Percentiles rank a stretch among this genome's conserved stretches.
Conservation (phyloP, 1,140 invertebrate species). For the Samia ricini region DNA sequence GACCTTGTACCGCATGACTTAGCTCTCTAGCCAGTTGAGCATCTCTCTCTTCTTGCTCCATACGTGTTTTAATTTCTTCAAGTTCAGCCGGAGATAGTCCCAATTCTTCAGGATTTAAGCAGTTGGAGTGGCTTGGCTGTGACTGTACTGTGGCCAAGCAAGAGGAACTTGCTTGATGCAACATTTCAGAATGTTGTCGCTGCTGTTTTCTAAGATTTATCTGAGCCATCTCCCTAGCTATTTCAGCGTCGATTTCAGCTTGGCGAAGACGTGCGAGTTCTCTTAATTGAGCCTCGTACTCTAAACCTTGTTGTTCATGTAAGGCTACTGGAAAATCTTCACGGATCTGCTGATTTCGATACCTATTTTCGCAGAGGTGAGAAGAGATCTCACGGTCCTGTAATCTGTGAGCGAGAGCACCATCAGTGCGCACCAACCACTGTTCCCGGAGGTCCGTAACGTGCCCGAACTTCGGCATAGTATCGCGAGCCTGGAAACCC, state of each 20-base stretch:
- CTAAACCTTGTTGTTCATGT: constrained; percentile 84
- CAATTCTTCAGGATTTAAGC: constrained; percentile 70
- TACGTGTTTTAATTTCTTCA: constrained; percentile 76
- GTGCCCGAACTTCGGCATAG: constrained; percentile 71
- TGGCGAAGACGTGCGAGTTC: constrained; percentile 55
- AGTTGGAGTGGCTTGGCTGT: constrained; percentile 25
- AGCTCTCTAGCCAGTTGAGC: constrained; percentile 79
- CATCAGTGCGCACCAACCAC: constrained; percentile 95
- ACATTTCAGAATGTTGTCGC: constrained; percentile 38
- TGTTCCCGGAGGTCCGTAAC: constrained; percentile 76
- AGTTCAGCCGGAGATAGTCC: constrained; percentile 79
- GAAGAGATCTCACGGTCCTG: constrained; percentile 94
- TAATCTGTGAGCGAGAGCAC: constrained; percentile 91
- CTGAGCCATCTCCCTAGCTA: constrained; percentile 66
- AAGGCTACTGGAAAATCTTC: constrained; percentile 92
- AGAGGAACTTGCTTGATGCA: constrained; percentile 51
- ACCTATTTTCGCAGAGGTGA: constrained; percentile 90
- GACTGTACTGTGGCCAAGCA: constrained; percentile 30
- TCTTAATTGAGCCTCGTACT: constrained; percentile 50
- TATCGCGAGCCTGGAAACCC: constrained; percentile 56
- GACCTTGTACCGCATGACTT: constrained; percentile 79
- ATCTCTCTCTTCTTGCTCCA: constrained; percentile 81
- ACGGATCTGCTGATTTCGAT: constrained; percentile 90
- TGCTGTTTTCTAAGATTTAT: constrained; percentile 59
- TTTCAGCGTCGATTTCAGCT: constrained; percentile 64